Evolutionary conservation across 2,888 invertebrate genomes (phyloP).

Genomic region (Trichogramma dendrolimi): DNA sequence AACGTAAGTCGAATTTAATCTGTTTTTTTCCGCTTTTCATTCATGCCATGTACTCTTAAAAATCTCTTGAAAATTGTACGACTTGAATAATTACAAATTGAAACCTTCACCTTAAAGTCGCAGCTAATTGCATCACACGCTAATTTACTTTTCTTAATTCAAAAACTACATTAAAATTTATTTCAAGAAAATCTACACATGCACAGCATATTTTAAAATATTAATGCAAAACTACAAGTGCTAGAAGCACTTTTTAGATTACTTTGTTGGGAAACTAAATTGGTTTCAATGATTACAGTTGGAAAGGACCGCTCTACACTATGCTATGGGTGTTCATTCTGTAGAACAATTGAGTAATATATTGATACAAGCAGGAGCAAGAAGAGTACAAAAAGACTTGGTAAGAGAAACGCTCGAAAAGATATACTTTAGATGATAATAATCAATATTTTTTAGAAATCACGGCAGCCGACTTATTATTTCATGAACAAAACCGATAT

Average conservation of each 20-base stretch:
- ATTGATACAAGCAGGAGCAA: conserved; percentile 78
- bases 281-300: conserved; percentile 58
- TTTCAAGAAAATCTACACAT: too few relatives aligned
- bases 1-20: conserved; percentile 62
- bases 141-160: too few relatives aligned
- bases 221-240: neutral
- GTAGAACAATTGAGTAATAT: conserved; percentile 77
- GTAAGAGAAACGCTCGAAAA: conserved; percentile 42
- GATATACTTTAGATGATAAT: conserved; percentile 2
- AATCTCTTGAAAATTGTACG: neutral
- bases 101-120: neutral
- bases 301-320: conserved; percentile 83
- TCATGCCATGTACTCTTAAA: neutral
- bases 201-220: neutral
- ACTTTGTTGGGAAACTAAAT: conserved; percentile 1
- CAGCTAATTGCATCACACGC: too few relatives aligned
- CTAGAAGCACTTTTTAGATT: neutral
- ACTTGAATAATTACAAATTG: neutral
- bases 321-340: conserved; percentile 84
- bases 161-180: too few relatives aligned
- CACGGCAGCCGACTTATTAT: conserved; percentile 85
- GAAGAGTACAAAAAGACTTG: conserved; percentile 78
- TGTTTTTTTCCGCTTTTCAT: neutral
- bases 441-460: conserved; percentile 56
- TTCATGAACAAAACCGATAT: conserved; percentile 91